Percentiles rank a stretch among this genome's conserved stretches.
Conservation (phyloP, 1,140 invertebrate genomes). For the Anastrepha ludens region DNA sequence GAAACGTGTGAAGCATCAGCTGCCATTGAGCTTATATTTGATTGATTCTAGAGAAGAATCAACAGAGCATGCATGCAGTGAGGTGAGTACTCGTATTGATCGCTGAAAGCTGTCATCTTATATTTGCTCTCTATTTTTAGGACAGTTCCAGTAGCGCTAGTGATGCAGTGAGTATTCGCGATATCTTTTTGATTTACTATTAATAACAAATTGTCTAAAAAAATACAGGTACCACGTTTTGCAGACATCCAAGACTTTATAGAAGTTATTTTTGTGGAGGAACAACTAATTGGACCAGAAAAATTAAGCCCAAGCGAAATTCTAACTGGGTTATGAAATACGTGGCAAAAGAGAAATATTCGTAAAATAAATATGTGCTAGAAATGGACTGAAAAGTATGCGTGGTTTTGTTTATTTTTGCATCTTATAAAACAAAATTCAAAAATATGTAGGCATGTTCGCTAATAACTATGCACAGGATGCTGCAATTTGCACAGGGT, state of each 20-base stretch:
- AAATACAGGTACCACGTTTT: neutral
- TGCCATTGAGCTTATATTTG: constrained; percentile 5
- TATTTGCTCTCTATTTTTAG: neutral
- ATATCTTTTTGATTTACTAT: neutral
- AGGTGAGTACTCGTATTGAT: neutral
- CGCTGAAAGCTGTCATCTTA: neutral
- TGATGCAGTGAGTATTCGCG: neutral
- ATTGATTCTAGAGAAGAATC: neutral
- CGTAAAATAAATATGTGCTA: too few relatives aligned
- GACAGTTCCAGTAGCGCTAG: neutral
- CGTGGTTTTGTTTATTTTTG: too few relatives aligned
- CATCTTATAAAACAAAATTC: too few relatives aligned
- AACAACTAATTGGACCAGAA: neutral
- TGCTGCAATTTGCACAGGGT: too few relatives aligned
- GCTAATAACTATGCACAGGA: too few relatives aligned
- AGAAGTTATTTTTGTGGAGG: neutral
- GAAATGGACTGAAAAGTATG: too few relatives aligned
- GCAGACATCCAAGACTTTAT: neutral
- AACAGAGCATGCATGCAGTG: neutral
- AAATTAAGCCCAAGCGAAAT: too few relatives aligned
- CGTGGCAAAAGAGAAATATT: too few relatives aligned
- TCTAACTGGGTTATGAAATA: too few relatives aligned
- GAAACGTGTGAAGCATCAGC: neutral
- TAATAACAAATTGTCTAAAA: neutral
- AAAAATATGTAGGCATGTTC: too few relatives aligned